A percentile compares a stretch with the other conserved stretches of the same genome.
phyloP scores from a whole-genome alignment of 2,888 invertebrate species.

The Rhagophthalmus giganteus region DNA sequence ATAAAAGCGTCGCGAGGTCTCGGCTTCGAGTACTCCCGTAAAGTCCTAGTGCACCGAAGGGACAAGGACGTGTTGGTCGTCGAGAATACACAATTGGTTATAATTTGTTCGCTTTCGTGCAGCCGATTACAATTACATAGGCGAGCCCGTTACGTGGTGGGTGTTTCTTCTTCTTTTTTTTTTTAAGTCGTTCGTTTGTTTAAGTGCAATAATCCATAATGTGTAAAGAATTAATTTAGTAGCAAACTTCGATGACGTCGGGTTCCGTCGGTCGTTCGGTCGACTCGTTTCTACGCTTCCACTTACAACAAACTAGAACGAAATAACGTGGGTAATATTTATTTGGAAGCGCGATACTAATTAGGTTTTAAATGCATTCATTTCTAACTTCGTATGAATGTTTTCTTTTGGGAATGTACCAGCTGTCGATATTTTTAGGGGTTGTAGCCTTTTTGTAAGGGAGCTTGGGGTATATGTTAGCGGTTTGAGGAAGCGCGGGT shows the following conservation, averaged over 20 bases:
- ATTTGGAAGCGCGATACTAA: constrained; percentile 22
- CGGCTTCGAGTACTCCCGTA: constrained; percentile 6
- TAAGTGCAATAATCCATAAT: not conserved
- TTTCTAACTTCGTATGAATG: constrained; percentile 14
- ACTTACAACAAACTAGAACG: too few species aligned
- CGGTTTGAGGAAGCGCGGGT: constrained; percentile 48
- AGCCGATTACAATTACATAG: constrained; percentile 26
- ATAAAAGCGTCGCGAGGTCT: constrained; percentile 42
- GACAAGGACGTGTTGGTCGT: constrained; percentile 25
- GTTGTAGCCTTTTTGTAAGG: constrained; percentile 54
- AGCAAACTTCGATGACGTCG: too few species aligned
- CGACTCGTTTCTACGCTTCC: too few species aligned
- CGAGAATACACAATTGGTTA: constrained; percentile 28
- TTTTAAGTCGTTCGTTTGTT: not conserved
- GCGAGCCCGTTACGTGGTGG: constrained; percentile 10
- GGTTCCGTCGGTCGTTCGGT: too few species aligned
- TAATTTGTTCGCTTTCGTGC: constrained; percentile 27
- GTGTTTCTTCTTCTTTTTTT: constrained; percentile 5
- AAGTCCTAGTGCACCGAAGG: constrained; percentile 21
- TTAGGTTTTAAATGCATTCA: constrained; percentile 27
- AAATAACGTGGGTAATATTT: too few species aligned
- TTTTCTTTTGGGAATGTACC: constrained; percentile 41
- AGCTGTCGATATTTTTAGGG: constrained; percentile 53
- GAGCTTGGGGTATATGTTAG: constrained; percentile 54
- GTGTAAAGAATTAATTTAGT: not conserved